phyloP scores from a whole-genome alignment of 2,888 invertebrate species.

The Axea sp. region DNA sequence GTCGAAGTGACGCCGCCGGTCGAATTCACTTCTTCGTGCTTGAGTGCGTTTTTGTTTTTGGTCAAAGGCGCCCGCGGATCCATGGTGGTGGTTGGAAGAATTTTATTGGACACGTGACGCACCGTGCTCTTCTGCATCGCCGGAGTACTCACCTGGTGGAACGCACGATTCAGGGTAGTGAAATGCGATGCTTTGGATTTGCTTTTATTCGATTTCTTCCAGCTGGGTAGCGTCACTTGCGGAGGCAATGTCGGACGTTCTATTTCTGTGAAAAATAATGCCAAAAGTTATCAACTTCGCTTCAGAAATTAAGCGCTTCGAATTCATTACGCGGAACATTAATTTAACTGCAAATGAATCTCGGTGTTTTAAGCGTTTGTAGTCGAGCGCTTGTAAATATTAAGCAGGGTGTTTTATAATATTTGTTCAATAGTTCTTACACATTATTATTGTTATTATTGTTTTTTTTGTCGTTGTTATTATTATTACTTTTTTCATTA shows the following conservation, averaged over 20 bases:
- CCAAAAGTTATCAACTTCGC: conserved; percentile 40
- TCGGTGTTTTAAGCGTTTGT: too few species aligned
- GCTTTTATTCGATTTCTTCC: conserved; percentile 68
- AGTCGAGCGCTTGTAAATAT: too few species aligned
- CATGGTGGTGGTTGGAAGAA: conserved; percentile 69
- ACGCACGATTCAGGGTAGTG: conserved; percentile 69
- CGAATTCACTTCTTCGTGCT: conserved; percentile 69
- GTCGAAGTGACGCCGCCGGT: conserved; percentile 56
- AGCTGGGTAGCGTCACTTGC: conserved; percentile 67
- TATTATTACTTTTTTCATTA: too few species aligned
- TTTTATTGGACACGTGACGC: conserved; percentile 68
- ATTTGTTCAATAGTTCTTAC: too few species aligned
- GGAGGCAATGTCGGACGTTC: conserved; percentile 69
- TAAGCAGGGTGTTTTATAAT: too few species aligned
- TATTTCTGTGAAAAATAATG: conserved; percentile 69
- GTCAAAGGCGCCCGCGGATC: conserved; percentile 71
- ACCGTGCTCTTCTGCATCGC: conserved; percentile 73
- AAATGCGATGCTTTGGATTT: conserved; percentile 66
- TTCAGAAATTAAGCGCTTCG: conserved; percentile 25
- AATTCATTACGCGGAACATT: conserved; percentile 33
- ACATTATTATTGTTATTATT: too few species aligned
- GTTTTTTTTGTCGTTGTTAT: too few species aligned
- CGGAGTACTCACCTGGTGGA: conserved; percentile 73
- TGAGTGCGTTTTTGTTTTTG: conserved; percentile 73
- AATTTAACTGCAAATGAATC: too few species aligned